A percentile compares a stretch with the other conserved stretches of the same genome.
Conservation (phyloP, 1,140 invertebrate species). For the Neomicropteryx cornuta region DNA sequence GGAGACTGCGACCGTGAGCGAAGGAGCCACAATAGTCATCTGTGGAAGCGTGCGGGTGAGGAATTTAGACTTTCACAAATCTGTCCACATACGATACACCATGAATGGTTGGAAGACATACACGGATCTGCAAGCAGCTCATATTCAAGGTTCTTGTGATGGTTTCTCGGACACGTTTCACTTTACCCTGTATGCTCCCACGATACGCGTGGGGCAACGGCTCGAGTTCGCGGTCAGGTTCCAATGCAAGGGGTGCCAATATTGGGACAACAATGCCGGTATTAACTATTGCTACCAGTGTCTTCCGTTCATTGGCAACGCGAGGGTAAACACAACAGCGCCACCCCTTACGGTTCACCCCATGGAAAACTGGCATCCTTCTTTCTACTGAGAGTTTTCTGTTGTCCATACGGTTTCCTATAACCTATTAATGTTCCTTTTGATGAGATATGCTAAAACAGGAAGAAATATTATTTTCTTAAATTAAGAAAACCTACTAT, state of each 20-base stretch:
- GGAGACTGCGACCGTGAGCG: slow-evolving; percentile 70
- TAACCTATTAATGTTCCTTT: too few species aligned
- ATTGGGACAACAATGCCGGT: slow-evolving; percentile 85
- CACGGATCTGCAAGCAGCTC: slow-evolving; percentile 70
- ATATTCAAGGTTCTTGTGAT: slow-evolving; percentile 82
- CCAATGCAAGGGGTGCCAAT: slow-evolving; percentile 68
- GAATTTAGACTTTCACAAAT: slow-evolving; percentile 87
- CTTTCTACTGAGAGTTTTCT: slow-evolving; percentile 30
- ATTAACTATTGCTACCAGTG: slow-evolving; percentile 79
- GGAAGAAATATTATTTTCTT: too few species aligned
- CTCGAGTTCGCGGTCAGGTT: slow-evolving; percentile 77
- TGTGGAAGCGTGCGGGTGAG: slow-evolving; percentile 76
- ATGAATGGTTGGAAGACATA: slow-evolving; percentile 77
- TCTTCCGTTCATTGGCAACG: slow-evolving; percentile 45
- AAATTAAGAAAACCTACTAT: too few species aligned
- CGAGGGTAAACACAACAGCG: too few species aligned
- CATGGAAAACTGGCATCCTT: slow-evolving; percentile 34
- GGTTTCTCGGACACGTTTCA: slow-evolving; percentile 86
- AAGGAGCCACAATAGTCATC: slow-evolving; percentile 62
- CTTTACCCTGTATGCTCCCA: slow-evolving; percentile 62
- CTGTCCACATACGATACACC: slow-evolving; percentile 76
- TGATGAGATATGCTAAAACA: too few species aligned
- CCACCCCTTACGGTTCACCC: slow-evolving; percentile 22
- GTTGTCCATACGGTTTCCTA: slow-evolving; percentile 5
- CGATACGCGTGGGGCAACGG: slow-evolving; percentile 57